Evolutionary conservation across 2,888 invertebrate species (phyloP).

Genomic region (Odontothrips loti): DNA sequence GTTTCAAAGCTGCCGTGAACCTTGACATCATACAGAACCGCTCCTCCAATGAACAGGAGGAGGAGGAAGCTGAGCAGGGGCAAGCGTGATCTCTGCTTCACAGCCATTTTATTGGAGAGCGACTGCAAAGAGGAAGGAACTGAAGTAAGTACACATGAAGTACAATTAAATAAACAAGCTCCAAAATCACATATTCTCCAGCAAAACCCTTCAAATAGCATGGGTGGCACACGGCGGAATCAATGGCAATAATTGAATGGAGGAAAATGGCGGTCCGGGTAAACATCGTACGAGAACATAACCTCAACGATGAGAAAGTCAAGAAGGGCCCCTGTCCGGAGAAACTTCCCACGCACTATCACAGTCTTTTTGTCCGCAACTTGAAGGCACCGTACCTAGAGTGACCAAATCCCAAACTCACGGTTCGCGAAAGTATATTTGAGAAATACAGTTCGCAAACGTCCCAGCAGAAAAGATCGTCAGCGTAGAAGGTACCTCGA

Average conservation of each 20-base stretch:
- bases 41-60: slow-evolving; percentile 55
- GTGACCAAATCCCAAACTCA: too few relatives aligned
- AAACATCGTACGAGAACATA: neutral
- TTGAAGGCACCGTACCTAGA: too few relatives aligned
- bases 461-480: too few relatives aligned
- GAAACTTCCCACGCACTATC: too few relatives aligned
- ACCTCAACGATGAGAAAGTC: neutral
- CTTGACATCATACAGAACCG: slow-evolving; percentile 62
- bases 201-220: neutral
- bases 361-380: too few relatives aligned
- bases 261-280: neutral
- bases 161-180: neutral
- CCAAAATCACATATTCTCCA: neutral
- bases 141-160: too few relatives aligned
- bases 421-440: too few relatives aligned
- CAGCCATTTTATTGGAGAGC: slow-evolving; percentile 50
- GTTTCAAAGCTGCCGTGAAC: slow-evolving; percentile 48
- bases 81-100: slow-evolving; percentile 51
- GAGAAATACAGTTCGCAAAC: too few relatives aligned
- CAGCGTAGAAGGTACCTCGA: too few relatives aligned
- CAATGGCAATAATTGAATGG: neutral
- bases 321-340: too few relatives aligned
- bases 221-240: neutral
- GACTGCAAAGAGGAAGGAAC: slow-evolving; percentile 43
- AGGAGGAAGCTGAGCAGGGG: slow-evolving; percentile 52